A percentile compares a stretch with the other conserved stretches of the same genome.
These are phyloP conservation scores for Darevskia nairensis DNA, from an alignment of 2,797 vertebrate genomes.

Conservation along the genomic window DNA sequence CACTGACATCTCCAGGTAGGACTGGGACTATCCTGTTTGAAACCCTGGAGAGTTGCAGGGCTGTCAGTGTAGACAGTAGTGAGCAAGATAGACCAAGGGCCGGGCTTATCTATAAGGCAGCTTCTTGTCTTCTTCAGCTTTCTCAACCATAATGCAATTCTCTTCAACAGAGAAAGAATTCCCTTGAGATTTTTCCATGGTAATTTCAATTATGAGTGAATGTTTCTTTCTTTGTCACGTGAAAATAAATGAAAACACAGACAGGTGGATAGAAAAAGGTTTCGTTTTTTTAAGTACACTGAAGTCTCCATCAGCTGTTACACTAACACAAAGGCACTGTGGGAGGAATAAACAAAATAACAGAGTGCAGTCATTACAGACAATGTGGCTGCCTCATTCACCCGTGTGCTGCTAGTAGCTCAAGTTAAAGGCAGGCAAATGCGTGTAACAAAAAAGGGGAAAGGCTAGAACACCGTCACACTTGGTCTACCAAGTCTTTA, in stretches of 20 bases:
- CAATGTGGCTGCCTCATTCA: neutral
- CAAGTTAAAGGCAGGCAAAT: neutral
- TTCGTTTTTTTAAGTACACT: conserved; percentile 22
- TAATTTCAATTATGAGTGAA: neutral
- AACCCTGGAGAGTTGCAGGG: too few relatives aligned
- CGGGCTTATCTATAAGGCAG: neutral
- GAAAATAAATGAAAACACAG: conserved; percentile 28
- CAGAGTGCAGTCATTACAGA: neutral
- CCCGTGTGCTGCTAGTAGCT: neutral
- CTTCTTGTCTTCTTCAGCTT: neutral
- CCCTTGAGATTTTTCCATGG: neutral
- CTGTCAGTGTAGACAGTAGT: too few relatives aligned
- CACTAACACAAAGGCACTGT: conserved; percentile 13
- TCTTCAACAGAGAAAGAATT: neutral
- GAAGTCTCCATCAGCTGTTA: conserved; percentile 18
- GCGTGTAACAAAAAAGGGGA: neutral
- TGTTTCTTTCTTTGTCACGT: neutral
- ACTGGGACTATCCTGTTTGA: too few relatives aligned
- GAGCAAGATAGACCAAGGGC: too few relatives aligned
- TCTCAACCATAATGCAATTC: neutral
- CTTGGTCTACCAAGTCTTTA: neutral
- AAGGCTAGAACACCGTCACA: neutral
- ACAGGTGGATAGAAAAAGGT: conserved; percentile 12
- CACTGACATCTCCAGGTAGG: too few relatives aligned
- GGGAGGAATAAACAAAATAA: conserved; percentile 6